Evolutionary conservation across 2,888 invertebrate genomes (phyloP).

Genomic region (Dynastes maya): DNA sequence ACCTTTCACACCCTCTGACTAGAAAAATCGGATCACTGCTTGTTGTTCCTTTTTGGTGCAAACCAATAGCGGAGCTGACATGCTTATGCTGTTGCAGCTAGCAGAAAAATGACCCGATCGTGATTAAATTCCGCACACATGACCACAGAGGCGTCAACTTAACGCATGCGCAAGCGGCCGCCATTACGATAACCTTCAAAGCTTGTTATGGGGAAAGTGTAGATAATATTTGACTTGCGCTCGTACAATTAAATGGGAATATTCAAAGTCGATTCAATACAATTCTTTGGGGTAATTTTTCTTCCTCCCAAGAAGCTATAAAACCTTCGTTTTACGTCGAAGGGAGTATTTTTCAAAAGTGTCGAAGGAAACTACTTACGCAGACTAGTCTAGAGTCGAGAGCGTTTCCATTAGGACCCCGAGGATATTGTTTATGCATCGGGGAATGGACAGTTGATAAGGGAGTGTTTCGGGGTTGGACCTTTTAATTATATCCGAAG

Average conservation of each 20-base stretch:
- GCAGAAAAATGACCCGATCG: too few relatives aligned
- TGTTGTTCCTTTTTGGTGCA: too few relatives aligned
- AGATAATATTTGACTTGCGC: too few relatives aligned
- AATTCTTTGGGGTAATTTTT: conserved; percentile 5
- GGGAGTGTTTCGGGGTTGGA: conserved; percentile 61
- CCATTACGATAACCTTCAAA: too few relatives aligned
- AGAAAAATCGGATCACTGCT: too few relatives aligned
- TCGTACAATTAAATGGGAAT: not conserved
- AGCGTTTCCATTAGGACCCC: conserved; percentile 42
- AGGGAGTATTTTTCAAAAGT: conserved; percentile 38
- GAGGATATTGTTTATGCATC: conserved; percentile 62
- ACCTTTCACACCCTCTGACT: too few relatives aligned
- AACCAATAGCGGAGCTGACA: too few relatives aligned
- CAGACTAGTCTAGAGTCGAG: conserved; percentile 9
- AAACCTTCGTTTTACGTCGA: not conserved
- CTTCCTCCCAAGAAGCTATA: not conserved
- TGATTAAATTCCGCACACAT: too few relatives aligned
- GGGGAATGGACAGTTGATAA: conserved; percentile 62
- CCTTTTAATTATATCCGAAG: conserved; percentile 65
- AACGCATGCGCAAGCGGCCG: too few relatives aligned
- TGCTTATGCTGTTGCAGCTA: too few relatives aligned
- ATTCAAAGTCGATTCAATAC: not conserved
- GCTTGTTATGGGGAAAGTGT: too few relatives aligned
- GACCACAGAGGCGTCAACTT: too few relatives aligned
- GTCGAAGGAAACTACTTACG: conserved; percentile 18